Base-by-base conservation (phyloP, 2,113 vertebrate genomes). In the Apteryx mantelli region DNA sequence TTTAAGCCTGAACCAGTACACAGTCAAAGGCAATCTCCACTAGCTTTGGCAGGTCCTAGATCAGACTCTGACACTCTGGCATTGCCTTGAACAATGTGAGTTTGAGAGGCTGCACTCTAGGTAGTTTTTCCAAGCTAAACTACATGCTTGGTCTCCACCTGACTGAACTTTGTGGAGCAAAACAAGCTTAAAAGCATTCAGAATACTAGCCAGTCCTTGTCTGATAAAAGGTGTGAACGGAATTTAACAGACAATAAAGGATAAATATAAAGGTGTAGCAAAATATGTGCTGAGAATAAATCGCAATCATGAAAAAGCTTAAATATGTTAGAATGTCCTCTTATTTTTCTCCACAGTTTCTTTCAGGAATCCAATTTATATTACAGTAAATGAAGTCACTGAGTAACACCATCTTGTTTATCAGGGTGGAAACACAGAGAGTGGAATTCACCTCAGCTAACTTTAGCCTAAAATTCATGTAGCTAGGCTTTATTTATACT, bases 101-200 rank as follows among this genome's bases (percentile, higher is more conserved):
- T 40, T 85, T 65, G 61, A 1, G 1, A 82, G 50, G 13, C 22
- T 80, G n/a, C 9, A 18, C 34, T 79, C 53, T 70, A 0, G 30
- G 53, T 58, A 82, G 63, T 46, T 82, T 93, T 77, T 71, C 60
- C 64, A 91, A 95, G 64, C 16, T 90, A 75, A 97, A 78, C n/a
- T 81, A 86, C n/a, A 74, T 2, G 8, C 46, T 82, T 50, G n/a
- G 90, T 90, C 73, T 86, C 42, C 56, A 92, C 13, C 69, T 96
- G 61, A 69, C 65, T 93, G 65, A 96, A 94, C 69, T 75, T 16
- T 24, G 77, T 28, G 38, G 48, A 84, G 28, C 5, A 93, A 94
- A 94, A 76, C 64, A 86, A 87, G 48, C 11, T 93, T 65, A 75
- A 93, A 82, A 88, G 28, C 42, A 82, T 68, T 81, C 69, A 88